These are phyloP conservation scores for Mus pahari DNA, from an alignment of 2,113 vertebrate species.

Conservation along the genomic window DNA sequence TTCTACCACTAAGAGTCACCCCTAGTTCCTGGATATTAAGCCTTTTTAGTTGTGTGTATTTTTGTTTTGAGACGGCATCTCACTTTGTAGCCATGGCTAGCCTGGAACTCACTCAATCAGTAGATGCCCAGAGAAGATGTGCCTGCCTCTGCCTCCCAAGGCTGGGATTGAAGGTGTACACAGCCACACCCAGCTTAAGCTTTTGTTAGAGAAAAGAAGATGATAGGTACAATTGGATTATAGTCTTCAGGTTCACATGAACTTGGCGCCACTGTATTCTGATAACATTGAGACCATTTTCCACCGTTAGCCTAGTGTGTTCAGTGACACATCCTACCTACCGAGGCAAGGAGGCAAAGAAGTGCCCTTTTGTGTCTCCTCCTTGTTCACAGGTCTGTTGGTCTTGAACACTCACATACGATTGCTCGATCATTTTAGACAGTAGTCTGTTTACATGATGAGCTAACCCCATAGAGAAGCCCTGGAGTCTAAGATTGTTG, in stretches of 20 bases:
- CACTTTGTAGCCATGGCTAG: too few relatives aligned
- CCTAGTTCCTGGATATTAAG: too few relatives aligned
- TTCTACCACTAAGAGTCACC: too few relatives aligned
- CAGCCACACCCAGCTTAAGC: background rate
- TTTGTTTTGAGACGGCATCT: too few relatives aligned
- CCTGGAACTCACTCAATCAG: too few relatives aligned
- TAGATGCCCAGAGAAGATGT: too few relatives aligned
- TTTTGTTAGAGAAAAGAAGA: background rate
- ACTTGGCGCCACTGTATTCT: background rate
- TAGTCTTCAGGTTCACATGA: background rate
- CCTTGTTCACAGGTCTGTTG: background rate
- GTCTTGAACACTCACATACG: background rate
- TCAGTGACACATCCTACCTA: background rate
- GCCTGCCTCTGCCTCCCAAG: too few relatives aligned
- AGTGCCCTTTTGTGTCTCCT: background rate
- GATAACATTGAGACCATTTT: background rate
- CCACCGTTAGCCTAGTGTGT: background rate
- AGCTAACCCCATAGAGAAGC: slow-evolving; percentile 34
- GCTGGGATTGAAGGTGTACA: too few relatives aligned
- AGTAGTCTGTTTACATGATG: background rate
- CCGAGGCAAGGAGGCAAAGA: background rate
- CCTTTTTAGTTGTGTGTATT: too few relatives aligned
- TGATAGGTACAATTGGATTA: background rate
- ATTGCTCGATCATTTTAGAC: background rate
- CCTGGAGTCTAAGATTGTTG: slow-evolving; percentile 8